These are phyloP conservation scores for Nomada ferruginata DNA, from an alignment of 2,888 invertebrate species.

Conservation along the genomic window DNA sequence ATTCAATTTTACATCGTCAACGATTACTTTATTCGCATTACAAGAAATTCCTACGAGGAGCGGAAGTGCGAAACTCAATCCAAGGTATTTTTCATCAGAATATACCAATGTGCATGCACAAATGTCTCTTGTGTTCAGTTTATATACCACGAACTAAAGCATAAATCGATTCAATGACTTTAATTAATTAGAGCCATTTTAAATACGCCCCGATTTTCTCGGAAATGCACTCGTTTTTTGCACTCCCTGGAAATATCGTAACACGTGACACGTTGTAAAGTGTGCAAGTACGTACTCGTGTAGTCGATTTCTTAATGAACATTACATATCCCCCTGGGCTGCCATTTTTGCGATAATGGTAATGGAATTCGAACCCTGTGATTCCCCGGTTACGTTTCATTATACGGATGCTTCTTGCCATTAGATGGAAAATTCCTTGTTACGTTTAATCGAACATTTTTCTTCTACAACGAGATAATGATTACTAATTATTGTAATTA, in stretches of 20 bases:
- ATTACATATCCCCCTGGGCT: constrained; percentile 36
- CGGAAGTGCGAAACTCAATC: neutral
- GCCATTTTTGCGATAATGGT: constrained; percentile 45
- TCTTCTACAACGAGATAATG: constrained; percentile 9
- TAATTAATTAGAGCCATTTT: neutral
- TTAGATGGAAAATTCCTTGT: constrained; percentile 15
- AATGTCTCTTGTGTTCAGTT: neutral
- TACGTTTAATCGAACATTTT: neutral
- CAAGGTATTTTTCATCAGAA: neutral
- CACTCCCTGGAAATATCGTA: constrained; percentile 15
- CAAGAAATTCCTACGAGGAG: neutral
- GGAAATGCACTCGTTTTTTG: neutral
- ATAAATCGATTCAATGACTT: neutral
- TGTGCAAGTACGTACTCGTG: constrained; percentile 15
- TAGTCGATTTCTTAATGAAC: constrained; percentile 6
- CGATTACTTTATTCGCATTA: too few species aligned
- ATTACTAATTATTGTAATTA: neutral
- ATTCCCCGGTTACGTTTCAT: constrained; percentile 24
- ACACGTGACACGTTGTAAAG: constrained; percentile 23
- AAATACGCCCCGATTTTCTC: constrained; percentile 10
- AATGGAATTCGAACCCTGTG: constrained; percentile 21
- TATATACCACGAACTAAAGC: neutral
- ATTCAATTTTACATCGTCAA: too few species aligned
- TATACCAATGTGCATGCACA: neutral
- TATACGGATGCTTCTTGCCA: neutral